Evolutionary conservation across 2,797 vertebrate species (phyloP).

Genomic region (Arctocebus calabarensis): DNA sequence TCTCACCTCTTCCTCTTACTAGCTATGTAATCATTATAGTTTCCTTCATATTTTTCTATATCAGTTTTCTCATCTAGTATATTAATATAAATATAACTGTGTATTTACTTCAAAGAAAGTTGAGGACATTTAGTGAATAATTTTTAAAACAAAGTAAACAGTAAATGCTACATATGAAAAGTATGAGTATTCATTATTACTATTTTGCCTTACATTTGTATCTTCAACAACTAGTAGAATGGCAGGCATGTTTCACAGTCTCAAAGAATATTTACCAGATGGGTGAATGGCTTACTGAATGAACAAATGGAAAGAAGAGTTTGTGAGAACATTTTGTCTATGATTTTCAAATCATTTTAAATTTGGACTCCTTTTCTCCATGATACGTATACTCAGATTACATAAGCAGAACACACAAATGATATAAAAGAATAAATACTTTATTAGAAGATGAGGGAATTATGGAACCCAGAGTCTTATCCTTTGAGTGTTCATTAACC

Average conservation of each 20-base stretch:
- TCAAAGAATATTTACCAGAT: neutral
- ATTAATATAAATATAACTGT: neutral
- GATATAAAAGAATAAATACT: neutral
- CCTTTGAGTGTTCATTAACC: neutral
- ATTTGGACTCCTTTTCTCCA: neutral
- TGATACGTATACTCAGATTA: neutral
- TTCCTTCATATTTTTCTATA: neutral
- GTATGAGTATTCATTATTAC: neutral
- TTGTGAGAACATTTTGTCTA: neutral
- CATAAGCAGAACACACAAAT: neutral
- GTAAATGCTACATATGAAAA: neutral
- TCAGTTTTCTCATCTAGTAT: neutral
- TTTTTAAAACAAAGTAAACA: neutral
- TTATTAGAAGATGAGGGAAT: neutral
- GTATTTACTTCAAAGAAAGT: neutral
- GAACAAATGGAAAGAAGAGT: neutral
- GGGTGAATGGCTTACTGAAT: neutral
- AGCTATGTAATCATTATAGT: neutral
- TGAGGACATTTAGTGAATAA: neutral
- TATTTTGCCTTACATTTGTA: neutral
- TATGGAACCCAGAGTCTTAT: neutral
- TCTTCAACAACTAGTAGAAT: neutral
- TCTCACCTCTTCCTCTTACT: neutral
- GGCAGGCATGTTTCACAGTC: neutral
- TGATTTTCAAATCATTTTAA: slow-evolving; percentile 9